Conservation (phyloP, 2,888 invertebrate species). For the Ferrisia virgata region DNA sequence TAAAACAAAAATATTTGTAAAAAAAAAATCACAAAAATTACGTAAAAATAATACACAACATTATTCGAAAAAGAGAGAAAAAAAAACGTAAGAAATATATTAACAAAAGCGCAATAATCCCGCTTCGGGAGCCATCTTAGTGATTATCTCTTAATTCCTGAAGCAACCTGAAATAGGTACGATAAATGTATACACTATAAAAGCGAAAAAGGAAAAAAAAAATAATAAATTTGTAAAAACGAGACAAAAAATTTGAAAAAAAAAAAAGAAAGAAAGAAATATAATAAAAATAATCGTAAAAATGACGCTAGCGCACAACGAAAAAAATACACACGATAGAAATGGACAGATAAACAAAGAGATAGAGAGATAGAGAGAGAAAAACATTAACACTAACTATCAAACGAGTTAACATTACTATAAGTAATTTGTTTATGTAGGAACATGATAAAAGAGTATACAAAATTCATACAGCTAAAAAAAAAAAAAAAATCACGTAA, state of each 20-base stretch:
- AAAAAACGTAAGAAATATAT: background rate
- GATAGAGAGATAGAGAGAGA: slow-evolving; percentile 5
- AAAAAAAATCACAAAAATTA: background rate
- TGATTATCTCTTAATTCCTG: slow-evolving; percentile 12
- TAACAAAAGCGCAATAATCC: background rate
- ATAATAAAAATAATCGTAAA: no score
- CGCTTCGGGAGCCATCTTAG: background rate
- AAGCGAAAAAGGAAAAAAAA: background rate
- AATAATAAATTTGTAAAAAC: background rate
- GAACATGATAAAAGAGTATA: slow-evolving; percentile 42
- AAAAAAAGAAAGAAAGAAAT: background rate
- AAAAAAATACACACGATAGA: slow-evolving; percentile 3
- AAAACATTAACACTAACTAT: slow-evolving; percentile 38
- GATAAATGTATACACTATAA: background rate
- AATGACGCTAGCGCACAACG: background rate
- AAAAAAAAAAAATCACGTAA: slow-evolving; percentile 36
- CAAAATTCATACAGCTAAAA: slow-evolving; percentile 22
- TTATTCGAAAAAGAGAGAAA: background rate
- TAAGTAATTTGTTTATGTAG: slow-evolving; percentile 42
- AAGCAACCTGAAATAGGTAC: slow-evolving; percentile 27
- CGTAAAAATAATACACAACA: slow-evolving; percentile 5
- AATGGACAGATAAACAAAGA: background rate
- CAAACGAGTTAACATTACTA: slow-evolving; percentile 19
- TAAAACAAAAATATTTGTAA: background rate
- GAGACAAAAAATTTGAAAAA: background rate